These are phyloP conservation scores for Lates japonicus DNA, from an alignment of 2,797 vertebrate species.

Conservation along the genomic window DNA sequence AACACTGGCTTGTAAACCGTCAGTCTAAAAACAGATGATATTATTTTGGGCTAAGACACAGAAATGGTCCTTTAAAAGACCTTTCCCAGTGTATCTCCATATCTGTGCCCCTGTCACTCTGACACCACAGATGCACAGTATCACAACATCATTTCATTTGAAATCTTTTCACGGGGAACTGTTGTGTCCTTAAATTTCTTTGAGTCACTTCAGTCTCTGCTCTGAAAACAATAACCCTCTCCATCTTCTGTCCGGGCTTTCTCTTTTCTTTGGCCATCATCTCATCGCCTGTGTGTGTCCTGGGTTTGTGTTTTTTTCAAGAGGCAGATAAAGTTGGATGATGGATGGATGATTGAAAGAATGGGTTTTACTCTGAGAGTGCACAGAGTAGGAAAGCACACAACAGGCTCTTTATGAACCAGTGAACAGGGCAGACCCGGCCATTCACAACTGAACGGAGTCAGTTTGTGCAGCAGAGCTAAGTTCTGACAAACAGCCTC, in stretches of 20 bases:
- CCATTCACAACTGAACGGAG: slow-evolving; percentile 44
- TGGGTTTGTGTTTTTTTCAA: slow-evolving; percentile 2
- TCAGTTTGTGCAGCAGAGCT: slow-evolving; percentile 32
- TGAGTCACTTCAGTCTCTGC: slow-evolving; percentile 9
- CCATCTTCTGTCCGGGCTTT: slow-evolving; percentile 22
- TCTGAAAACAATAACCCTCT: slow-evolving; percentile 13
- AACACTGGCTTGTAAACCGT: neutral
- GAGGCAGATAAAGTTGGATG: slow-evolving; percentile 24
- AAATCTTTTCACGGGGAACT: slow-evolving; percentile 8
- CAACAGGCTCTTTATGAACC: slow-evolving; percentile 36
- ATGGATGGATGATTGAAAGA: slow-evolving; percentile 25
- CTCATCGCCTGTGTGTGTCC: neutral
- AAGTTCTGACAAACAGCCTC: slow-evolving; percentile 48
- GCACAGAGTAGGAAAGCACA: slow-evolving; percentile 25
- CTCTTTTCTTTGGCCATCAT: slow-evolving; percentile 28
- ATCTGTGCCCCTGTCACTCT: neutral
- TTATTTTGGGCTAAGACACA: neutral
- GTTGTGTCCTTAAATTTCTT: neutral
- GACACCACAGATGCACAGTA: slow-evolving; percentile 6
- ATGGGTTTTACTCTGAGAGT: slow-evolving; percentile 20
- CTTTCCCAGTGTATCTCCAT: neutral
- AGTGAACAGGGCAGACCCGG: slow-evolving; percentile 34
- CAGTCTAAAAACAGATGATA: too few relatives aligned
- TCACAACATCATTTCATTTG: neutral
- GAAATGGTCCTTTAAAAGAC: neutral